A percentile compares a stretch with the other conserved stretches of the same genome.
phyloP scores from a whole-genome alignment of 2,113 vertebrate species.

The Spilogale gracilis region DNA sequence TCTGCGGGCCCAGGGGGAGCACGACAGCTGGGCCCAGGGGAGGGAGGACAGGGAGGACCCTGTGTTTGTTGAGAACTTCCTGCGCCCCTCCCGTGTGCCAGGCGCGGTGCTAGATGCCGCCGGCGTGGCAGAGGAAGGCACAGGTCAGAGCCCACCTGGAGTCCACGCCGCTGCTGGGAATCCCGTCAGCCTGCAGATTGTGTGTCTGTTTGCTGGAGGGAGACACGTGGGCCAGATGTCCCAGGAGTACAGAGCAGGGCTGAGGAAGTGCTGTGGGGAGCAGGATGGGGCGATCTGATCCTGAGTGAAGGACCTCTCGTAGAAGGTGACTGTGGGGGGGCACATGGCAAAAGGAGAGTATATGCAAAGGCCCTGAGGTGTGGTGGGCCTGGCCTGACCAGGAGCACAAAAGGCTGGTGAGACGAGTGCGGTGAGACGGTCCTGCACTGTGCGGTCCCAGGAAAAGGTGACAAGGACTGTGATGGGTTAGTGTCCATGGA shows the following conservation, averaged over 20 bases:
- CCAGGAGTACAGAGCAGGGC: background rate
- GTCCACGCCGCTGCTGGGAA: background rate
- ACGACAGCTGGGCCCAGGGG: background rate
- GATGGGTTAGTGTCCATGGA: background rate
- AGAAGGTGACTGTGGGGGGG: background rate
- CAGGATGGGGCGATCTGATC: background rate
- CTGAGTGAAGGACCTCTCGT: background rate
- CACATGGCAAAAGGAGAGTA: background rate
- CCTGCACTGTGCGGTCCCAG: background rate
- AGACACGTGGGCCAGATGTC: background rate
- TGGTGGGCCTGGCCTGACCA: background rate
- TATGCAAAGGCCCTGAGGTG: background rate
- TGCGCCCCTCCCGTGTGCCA: background rate
- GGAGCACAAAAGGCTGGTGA: background rate
- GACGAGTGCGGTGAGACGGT: background rate
- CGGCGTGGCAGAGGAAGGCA: background rate
- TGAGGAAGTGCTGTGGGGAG: background rate
- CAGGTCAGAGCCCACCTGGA: background rate
- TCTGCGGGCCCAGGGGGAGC: rapidly evolving
- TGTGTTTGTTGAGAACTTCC: background rate
- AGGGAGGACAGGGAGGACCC: background rate
- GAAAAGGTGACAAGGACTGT: background rate
- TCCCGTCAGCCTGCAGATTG: background rate
- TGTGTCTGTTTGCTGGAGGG: background rate
- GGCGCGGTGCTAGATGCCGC: background rate